These are phyloP conservation scores for Lasiurus borealis DNA, from an alignment of 2,113 vertebrate genomes.

Conservation along the genomic window DNA sequence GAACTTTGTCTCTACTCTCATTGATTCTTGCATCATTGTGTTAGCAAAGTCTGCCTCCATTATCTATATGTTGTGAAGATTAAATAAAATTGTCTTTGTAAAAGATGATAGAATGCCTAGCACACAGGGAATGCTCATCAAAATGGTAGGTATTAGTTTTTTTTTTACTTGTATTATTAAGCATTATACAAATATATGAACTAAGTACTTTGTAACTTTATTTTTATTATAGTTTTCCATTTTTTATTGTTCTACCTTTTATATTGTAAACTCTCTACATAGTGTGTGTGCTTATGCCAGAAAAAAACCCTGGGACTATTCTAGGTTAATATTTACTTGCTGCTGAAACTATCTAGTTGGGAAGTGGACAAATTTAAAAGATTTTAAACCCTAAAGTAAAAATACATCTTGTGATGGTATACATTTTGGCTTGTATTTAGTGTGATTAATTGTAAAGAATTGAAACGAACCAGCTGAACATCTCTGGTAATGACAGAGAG, in stretches of 20 bases:
- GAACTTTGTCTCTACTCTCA: neutral
- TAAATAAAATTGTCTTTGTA: no score
- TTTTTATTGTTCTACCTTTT: neutral
- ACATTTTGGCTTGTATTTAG: neutral
- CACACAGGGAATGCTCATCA: neutral
- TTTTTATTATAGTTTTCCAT: neutral
- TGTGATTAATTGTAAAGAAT: neutral
- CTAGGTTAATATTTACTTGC: neutral
- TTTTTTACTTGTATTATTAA: neutral
- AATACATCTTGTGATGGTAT: neutral
- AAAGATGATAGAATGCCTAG: neutral
- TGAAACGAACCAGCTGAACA: neutral
- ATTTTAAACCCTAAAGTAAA: neutral
- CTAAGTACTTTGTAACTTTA: neutral
- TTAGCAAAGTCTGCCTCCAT: neutral
- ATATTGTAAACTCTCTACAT: neutral
- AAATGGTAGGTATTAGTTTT: neutral
- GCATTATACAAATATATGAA: neutral
- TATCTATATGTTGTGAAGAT: neutral
- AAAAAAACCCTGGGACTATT: neutral
- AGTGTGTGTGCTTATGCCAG: neutral
- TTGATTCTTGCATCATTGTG: neutral
- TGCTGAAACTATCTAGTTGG: neutral
- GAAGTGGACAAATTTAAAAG: neutral
- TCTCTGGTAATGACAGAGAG: neutral